A percentile compares a stretch with the other conserved stretches of the same genome.
These are phyloP conservation scores for Noctua comes DNA, from an alignment of 2,888 invertebrate genomes.

Conservation along the genomic window DNA sequence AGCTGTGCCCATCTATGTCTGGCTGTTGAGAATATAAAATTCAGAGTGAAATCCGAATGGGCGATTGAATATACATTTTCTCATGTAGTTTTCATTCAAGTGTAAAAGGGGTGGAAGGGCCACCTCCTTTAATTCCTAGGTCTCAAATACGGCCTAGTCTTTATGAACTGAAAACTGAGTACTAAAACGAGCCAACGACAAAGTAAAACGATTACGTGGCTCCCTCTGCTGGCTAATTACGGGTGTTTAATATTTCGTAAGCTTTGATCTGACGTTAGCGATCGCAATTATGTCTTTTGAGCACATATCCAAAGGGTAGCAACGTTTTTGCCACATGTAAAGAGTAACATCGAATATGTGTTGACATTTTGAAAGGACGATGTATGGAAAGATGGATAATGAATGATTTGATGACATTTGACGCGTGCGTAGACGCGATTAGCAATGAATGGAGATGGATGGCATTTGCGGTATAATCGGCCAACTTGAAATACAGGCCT, in stretches of 20 bases:
- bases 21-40: background rate
- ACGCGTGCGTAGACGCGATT: background rate
- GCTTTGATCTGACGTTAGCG: conserved; percentile 32
- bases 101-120: background rate
- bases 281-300: conserved; percentile 39
- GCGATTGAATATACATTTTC: background rate
- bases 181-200: conserved; percentile 15
- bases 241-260: conserved; percentile 32
- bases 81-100: background rate
- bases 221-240: conserved; percentile 46
- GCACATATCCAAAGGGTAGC: background rate
- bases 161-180: conserved; percentile 26
- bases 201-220: conserved; percentile 33
- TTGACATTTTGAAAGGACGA: background rate
- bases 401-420: background rate
- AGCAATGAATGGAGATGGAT: background rate
- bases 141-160: conserved; percentile 10
- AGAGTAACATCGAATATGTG: background rate
- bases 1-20: background rate
- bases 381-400: background rate
- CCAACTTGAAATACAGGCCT: too few species aligned
- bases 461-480: background rate
- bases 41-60: background rate
- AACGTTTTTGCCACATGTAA: background rate
- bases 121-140: conserved; percentile 28